Conservation (phyloP, 2,113 vertebrate species). For the Hemicordylus capensis region DNA sequence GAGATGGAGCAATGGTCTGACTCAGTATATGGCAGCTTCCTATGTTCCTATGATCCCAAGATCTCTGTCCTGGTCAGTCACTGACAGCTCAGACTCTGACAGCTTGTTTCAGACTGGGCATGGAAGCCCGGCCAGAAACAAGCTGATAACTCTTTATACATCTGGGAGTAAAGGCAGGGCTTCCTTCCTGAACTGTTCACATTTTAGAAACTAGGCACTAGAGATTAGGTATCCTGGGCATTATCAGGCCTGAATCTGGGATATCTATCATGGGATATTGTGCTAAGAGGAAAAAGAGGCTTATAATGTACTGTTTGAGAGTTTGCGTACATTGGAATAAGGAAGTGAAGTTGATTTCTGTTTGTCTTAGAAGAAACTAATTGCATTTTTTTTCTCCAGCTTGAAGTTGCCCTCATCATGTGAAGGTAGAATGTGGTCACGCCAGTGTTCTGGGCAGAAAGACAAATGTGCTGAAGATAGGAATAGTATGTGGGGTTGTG, state of each 20-base stretch:
- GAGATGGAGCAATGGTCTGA: too few species aligned
- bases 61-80: too few species aligned
- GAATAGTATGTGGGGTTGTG: neutral
- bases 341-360: conserved; percentile 8
- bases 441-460: neutral
- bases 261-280: neutral
- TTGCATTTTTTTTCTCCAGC: neutral
- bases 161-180: neutral
- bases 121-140: neutral
- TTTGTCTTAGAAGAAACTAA: neutral
- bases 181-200: neutral
- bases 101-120: too few species aligned
- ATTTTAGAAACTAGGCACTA: neutral
- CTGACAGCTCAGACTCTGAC: too few species aligned
- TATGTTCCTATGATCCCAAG: too few species aligned
- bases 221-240: neutral
- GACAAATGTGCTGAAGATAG: neutral
- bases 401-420: neutral
- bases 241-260: neutral
- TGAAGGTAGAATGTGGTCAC: neutral
- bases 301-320: neutral
- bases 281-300: neutral
- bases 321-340: neutral
- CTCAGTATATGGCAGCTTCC: too few species aligned
- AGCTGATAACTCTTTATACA: neutral